A percentile compares a stretch with the other conserved stretches of the same genome.
These are phyloP conservation scores for Ceratosolen solmsi DNA, from an alignment of 1,140 invertebrate genomes.

Conservation along the genomic window DNA sequence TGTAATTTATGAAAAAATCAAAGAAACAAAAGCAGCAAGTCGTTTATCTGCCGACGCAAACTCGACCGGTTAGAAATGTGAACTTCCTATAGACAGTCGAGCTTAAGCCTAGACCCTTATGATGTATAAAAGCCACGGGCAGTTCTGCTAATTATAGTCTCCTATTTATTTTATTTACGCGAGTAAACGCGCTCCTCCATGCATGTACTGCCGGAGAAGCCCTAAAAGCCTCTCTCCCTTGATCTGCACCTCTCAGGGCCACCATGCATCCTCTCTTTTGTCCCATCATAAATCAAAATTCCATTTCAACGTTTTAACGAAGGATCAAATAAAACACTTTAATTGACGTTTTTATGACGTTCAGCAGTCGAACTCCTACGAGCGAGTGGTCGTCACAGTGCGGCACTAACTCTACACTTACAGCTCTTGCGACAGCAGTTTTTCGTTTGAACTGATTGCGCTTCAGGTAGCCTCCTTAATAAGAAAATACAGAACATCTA, in stretches of 20 bases:
- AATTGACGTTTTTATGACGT: conserved; percentile 75
- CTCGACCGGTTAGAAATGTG: background rate
- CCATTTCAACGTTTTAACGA: conserved; percentile 76
- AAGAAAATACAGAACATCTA: too few species aligned
- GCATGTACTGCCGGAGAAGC: background rate
- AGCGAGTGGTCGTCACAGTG: conserved; percentile 27
- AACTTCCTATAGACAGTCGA: background rate
- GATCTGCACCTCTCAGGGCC: background rate
- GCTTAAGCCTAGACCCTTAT: conserved; percentile 20
- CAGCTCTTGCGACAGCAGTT: too few species aligned
- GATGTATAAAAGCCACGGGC: conserved; percentile 3
- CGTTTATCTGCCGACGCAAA: background rate
- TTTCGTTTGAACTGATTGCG: too few species aligned
- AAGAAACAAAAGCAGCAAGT: background rate
- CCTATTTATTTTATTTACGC: conserved; percentile 73
- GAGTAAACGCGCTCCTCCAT: conserved; percentile 57
- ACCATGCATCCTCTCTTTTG: background rate
- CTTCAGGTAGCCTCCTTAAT: too few species aligned
- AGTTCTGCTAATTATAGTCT: conserved; percentile 69
- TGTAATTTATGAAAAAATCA: too few species aligned
- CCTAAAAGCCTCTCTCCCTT: background rate
- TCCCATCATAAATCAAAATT: conserved; percentile 73
- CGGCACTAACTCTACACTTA: too few species aligned
- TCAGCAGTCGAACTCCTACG: conserved; percentile 70
- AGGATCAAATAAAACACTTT: conserved; percentile 76